Percentiles rank a stretch among this genome's conserved stretches.
Evolutionary conservation across 2,888 invertebrate species (phyloP).

Genomic region (Bimastos eiseni): DNA sequence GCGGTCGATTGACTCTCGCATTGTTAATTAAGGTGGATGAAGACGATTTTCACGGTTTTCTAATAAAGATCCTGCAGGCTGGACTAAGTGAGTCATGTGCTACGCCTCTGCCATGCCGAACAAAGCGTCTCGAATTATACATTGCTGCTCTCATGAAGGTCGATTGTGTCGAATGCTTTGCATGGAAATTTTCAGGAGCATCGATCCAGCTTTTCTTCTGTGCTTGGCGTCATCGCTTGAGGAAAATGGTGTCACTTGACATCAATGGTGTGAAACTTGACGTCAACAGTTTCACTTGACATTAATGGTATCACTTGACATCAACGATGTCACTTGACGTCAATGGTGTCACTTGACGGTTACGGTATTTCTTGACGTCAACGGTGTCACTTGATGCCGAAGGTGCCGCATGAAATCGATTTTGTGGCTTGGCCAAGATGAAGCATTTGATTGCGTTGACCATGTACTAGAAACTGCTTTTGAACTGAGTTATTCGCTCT

Average conservation of each 20-base stretch:
- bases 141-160: not conserved
- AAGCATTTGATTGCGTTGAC: not conserved
- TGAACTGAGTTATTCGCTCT: not conserved
- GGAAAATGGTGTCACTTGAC: not conserved
- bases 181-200: not conserved
- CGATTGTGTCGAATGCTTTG: not conserved
- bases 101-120: not conserved
- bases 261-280: not conserved
- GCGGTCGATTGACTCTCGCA: not conserved
- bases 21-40: not conserved
- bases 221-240: not conserved
- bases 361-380: not conserved
- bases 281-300: not conserved
- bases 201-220: not conserved
- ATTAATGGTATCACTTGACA: not conserved
- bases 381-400: not conserved
- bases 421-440: not conserved
- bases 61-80: conserved; percentile 13
- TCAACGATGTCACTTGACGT: not conserved
- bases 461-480: not conserved
- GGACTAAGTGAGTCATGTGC: not conserved
- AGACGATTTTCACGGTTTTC: not conserved
- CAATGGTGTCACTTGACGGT: not conserved
- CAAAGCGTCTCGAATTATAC: not conserved
- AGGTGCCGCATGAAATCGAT: too few relatives aligned